Percentiles rank a stretch among this genome's conserved stretches.
These are phyloP conservation scores for Hydrolagus affinis DNA, from an alignment of 2,113 vertebrate species.

Conservation along the genomic window DNA sequence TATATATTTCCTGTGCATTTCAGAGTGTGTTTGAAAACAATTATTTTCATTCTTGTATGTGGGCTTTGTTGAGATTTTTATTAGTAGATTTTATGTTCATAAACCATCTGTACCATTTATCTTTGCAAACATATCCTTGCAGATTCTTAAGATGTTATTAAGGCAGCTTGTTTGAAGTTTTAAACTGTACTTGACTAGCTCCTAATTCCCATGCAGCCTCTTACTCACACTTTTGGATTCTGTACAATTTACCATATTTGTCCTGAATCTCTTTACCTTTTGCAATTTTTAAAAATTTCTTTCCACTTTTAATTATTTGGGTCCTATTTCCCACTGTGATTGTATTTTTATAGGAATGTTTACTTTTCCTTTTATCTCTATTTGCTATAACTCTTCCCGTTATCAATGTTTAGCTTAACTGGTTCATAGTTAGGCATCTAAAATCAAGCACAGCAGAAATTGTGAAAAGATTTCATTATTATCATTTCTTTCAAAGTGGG, in stretches of 20 bases:
- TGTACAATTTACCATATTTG: neutral
- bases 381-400: neutral
- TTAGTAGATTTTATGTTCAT: neutral
- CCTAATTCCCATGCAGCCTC: neutral
- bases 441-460: neutral
- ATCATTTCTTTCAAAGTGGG: too few relatives aligned
- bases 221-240: neutral
- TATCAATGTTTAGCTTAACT: neutral
- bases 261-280: neutral
- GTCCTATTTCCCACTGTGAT: too few relatives aligned
- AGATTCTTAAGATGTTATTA: neutral
- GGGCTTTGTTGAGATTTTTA: neutral
- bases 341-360: too few relatives aligned
- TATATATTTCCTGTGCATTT: constrained; percentile 18
- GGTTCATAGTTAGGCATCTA: neutral
- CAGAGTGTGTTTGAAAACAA: neutral
- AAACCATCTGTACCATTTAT: neutral
- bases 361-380: too few relatives aligned
- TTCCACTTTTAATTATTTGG: neutral
- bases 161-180: neutral
- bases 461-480: neutral
- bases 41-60: neutral
- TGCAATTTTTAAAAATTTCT: neutral
- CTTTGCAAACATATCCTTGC: neutral
- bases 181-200: neutral